Percentiles rank a stretch among this genome's conserved stretches.
Conservation (phyloP, 2,113 vertebrate genomes). For the Equus przewalskii region DNA sequence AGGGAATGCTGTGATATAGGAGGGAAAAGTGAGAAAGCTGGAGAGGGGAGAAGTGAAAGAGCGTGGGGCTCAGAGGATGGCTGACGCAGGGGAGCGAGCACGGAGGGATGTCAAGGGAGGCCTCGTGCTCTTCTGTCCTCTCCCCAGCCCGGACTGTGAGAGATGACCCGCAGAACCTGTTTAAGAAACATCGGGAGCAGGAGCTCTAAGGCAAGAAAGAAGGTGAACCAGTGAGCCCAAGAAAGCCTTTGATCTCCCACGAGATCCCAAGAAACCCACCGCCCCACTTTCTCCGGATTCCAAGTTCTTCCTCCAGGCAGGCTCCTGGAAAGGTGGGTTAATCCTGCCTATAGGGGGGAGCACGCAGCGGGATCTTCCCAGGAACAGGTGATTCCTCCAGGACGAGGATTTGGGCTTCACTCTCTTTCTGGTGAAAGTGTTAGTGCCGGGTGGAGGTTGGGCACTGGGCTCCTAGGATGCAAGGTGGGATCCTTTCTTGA, state of each 20-base stretch:
- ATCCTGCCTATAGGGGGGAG: constrained; percentile 87
- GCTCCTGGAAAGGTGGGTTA: constrained; percentile 85
- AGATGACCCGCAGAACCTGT: constrained; percentile 70
- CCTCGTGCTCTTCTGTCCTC: background rate
- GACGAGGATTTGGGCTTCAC: constrained; percentile 89
- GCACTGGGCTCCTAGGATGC: background rate
- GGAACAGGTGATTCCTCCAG: constrained; percentile 86
- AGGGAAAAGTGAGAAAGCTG: background rate
- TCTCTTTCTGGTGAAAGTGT: constrained; percentile 31
- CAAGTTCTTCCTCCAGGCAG: constrained; percentile 83
- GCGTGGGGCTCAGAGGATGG: no score
- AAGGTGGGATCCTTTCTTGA: background rate
- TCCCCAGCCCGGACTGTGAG: constrained; percentile 81
- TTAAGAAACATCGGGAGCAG: constrained; percentile 81
- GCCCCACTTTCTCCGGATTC: accelerated
- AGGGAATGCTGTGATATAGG: accelerated
- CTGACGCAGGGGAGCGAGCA: accelerated
- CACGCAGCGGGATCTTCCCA: constrained; percentile 86
- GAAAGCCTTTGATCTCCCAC: background rate
- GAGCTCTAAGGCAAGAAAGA: constrained; percentile 88
- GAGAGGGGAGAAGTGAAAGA: background rate
- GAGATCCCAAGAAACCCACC: background rate
- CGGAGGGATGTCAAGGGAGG: background rate
- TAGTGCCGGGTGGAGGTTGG: background rate
- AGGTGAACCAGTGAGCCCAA: constrained; percentile 83